Base-by-base conservation (phyloP, 2,797 vertebrate genomes). In the Vireo griseus region DNA sequence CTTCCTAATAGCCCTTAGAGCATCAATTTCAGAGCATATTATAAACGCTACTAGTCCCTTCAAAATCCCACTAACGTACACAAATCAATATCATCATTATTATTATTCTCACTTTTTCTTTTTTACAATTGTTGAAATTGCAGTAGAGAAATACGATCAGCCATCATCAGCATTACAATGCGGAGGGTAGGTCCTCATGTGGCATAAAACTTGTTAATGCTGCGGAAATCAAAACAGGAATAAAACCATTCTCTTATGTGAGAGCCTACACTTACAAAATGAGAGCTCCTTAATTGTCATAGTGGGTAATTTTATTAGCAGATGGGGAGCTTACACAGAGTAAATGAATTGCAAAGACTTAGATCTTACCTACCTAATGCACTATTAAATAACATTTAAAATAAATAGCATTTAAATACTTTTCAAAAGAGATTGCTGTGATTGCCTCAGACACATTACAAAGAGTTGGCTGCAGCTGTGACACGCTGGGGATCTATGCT, bases 361-460 rank as follows among this genome's bases (percentile, higher is more conserved):
- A 51, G 33, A 37, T 77, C 21, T 71, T 88, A 71, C 52, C n/a
- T 85, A 82, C 71, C 37, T 54, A 86, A 28, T 10, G 52, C 37
- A 39, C 45, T 88, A 77, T 54, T 72, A 90, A 89, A 92, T 65
- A 88, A 58, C 42, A 57, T 89, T 89, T 91, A 54, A 92, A 91
- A 86, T 59, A 89, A 86, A 63, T 61, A 86, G 4, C 33, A 50
- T 65, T 92, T 83, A 86, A 94, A 90, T 62, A 74, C 52, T 78
- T 92, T 47, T 65, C 39, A 61, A 29, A 83, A 83, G 45, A 73
- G 68, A 61, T 54, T 86, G 17, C 42, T 88, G 16, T 76, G 57
- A 50, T 71, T 91, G n/a, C 65, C 42, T n/a, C 13, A 13, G 68
- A 86, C 61, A 35, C 33, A 13, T 71, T 84, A 37, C 13, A 5